These are phyloP conservation scores for Paracanthobrama guichenoti DNA, from an alignment of 2,113 vertebrate genomes.

Conservation along the genomic window DNA sequence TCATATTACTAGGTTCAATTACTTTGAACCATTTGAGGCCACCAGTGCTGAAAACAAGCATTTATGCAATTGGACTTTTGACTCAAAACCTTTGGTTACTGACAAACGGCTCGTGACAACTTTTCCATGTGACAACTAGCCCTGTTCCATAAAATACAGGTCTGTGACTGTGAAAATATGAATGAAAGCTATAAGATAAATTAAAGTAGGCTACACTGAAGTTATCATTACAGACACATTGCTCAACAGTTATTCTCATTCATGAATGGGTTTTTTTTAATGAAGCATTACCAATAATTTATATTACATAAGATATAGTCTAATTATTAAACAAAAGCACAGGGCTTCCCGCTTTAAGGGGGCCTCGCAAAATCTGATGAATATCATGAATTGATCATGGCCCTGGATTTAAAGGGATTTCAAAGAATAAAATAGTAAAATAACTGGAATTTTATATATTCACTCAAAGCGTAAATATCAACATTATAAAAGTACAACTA, in stretches of 20 bases:
- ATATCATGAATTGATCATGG: too few species aligned
- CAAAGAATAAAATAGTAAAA: too few species aligned
- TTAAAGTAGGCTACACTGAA: neutral
- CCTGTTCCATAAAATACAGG: neutral
- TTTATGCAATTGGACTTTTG: conserved; percentile 3
- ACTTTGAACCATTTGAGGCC: neutral
- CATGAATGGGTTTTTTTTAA: neutral
- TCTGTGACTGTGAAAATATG: neutral
- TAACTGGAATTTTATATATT: too few species aligned
- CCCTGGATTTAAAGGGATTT: too few species aligned
- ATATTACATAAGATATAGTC: neutral
- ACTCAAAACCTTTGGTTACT: conserved; percentile 17
- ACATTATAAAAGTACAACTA: too few species aligned
- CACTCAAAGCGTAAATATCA: too few species aligned
- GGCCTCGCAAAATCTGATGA: too few species aligned
- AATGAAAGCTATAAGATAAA: too few species aligned
- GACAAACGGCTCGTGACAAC: neutral
- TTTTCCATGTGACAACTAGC: neutral
- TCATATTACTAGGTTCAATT: too few species aligned
- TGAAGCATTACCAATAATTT: neutral
- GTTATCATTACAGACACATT: neutral
- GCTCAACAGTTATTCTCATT: neutral
- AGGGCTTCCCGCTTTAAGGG: too few species aligned
- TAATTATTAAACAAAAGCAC: neutral
- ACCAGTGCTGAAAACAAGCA: neutral